A percentile compares a stretch with the other conserved stretches of the same genome.
These are phyloP conservation scores for Scaptomyza pallida DNA, from an alignment of 1,140 invertebrate genomes.

Conservation along the genomic window DNA sequence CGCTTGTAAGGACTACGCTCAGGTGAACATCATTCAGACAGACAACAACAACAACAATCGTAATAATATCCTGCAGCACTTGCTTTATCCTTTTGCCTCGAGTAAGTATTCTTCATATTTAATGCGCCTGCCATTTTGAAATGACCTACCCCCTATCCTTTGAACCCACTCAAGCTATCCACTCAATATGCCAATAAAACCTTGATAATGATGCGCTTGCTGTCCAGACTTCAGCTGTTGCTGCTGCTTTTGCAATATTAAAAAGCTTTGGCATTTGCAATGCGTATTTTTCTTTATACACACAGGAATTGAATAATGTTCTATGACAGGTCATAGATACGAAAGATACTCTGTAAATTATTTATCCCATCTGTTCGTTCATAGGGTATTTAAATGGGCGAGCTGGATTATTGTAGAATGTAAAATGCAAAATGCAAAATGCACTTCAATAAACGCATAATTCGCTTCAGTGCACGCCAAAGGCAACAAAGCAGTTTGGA, in stretches of 20 bases:
- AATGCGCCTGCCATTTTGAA: slow-evolving; percentile 48
- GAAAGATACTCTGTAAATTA: slow-evolving; percentile 3
- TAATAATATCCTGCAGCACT: slow-evolving; percentile 6
- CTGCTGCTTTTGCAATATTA: slow-evolving; percentile 71
- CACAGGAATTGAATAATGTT: slow-evolving; percentile 52
- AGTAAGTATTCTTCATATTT: slow-evolving; percentile 60
- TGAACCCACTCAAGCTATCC: slow-evolving; percentile 6
- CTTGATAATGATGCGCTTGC: slow-evolving; percentile 72
- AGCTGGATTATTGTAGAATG: slow-evolving; percentile 46
- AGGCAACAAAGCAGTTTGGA: slow-evolving; percentile 50
- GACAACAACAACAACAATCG: background rate
- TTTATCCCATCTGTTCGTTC: background rate
- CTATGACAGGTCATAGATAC: background rate
- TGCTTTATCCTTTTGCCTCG: slow-evolving; percentile 33
- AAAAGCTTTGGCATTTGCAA: slow-evolving; percentile 81
- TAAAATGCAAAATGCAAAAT: slow-evolving; percentile 54
- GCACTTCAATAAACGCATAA: slow-evolving; percentile 74
- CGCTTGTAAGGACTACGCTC: slow-evolving; percentile 28
- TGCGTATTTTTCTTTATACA: slow-evolving; percentile 66
- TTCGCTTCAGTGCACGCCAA: slow-evolving; percentile 71
- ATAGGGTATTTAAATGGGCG: slow-evolving; percentile 17
- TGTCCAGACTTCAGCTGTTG: slow-evolving; percentile 43
- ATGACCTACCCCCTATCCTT: background rate
- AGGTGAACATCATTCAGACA: slow-evolving; percentile 7
- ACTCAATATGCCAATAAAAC: slow-evolving; percentile 72